A percentile compares a stretch with the other conserved stretches of the same genome.
phyloP scores from a whole-genome alignment of 2,888 invertebrate genomes.

The Pachliopta kotzebuea region DNA sequence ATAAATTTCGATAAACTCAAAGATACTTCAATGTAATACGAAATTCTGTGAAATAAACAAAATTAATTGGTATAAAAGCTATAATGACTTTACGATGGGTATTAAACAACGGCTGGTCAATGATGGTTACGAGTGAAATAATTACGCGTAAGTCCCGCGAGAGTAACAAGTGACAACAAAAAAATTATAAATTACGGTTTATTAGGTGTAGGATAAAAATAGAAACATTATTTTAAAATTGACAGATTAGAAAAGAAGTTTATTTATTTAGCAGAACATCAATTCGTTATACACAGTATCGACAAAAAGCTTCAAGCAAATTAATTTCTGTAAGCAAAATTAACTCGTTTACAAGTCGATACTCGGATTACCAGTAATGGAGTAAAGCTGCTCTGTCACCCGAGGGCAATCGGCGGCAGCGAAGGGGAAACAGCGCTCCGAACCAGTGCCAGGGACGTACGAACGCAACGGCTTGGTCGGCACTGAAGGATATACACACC shows the following conservation, averaged over 20 bases:
- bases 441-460: slow-evolving; percentile 61
- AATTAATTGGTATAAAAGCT: not conserved
- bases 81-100: not conserved
- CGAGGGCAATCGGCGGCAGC: slow-evolving; percentile 57
- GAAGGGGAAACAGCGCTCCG: slow-evolving; percentile 66
- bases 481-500: slow-evolving; percentile 50
- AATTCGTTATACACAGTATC: slow-evolving; percentile 23
- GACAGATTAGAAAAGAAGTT: not conserved
- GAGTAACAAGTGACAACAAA: not conserved
- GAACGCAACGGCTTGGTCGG: slow-evolving; percentile 66
- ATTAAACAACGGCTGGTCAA: not conserved
- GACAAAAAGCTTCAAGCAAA: slow-evolving; percentile 40
- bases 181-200: not conserved
- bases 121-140: not conserved
- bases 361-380: slow-evolving; percentile 65
- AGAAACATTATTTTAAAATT: not conserved
- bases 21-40: not conserved
- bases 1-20: not conserved
- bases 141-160: not conserved
- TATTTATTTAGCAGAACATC: slow-evolving; percentile 7
- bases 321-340: slow-evolving; percentile 52
- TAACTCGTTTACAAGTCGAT: slow-evolving; percentile 43
- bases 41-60: not conserved
- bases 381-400: slow-evolving; percentile 65
- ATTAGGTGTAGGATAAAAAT: not conserved